Percentiles rank a stretch among this genome's conserved stretches.
phyloP scores from a whole-genome alignment of 2,888 invertebrate genomes.

The Macrophya alboannulata region DNA sequence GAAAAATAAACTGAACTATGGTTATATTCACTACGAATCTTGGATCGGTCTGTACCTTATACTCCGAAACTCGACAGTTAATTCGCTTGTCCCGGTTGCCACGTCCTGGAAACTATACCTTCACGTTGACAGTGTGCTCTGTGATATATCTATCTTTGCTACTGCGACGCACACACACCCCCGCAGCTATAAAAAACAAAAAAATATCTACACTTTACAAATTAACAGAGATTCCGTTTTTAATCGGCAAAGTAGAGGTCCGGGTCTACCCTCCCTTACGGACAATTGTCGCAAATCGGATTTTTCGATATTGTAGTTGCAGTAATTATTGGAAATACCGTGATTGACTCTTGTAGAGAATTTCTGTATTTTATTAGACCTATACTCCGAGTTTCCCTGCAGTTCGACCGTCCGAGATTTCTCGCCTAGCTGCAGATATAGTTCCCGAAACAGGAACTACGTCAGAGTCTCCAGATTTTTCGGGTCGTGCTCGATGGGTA shows the following conservation, averaged over 20 bases:
- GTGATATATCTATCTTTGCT: background rate
- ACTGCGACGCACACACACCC: background rate
- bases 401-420: background rate
- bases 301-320: too few relatives aligned
- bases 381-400: background rate
- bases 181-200: background rate
- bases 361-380: background rate
- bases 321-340: background rate
- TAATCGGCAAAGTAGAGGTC: background rate
- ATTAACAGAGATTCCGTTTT: slow-evolving; percentile 16
- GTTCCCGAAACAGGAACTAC: background rate
- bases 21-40: background rate
- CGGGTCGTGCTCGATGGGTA: background rate
- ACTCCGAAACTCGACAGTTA: slow-evolving; percentile 21
- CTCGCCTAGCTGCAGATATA: background rate
- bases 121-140: slow-evolving; percentile 1
- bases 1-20: slow-evolving; percentile 64
- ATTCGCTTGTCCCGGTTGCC: slow-evolving; percentile 8
- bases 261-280: background rate
- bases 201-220: background rate
- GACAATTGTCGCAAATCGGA: background rate
- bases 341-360: background rate
- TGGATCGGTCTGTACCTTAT: background rate
- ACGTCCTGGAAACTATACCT: background rate
- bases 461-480: background rate